Percentiles rank a stretch among this genome's conserved stretches.
Evolutionary conservation across 2,113 vertebrate genomes (phyloP).

Genomic region (Rattus rattus): DNA sequence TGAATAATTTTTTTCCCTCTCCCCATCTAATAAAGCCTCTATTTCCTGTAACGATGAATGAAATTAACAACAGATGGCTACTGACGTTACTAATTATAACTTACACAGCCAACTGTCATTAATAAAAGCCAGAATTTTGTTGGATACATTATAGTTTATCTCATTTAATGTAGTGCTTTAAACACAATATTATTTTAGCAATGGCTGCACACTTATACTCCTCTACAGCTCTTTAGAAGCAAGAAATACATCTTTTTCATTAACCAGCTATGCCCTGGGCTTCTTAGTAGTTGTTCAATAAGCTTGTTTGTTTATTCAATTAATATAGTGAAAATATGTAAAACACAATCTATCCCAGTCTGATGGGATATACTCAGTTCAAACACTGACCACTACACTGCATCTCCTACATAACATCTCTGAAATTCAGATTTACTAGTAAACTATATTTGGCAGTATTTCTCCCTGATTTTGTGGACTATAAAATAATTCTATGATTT

Average conservation of each 20-base stretch:
- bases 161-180: conserved; percentile 22
- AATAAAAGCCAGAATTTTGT: conserved; percentile 28
- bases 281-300: conserved; percentile 14
- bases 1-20: conserved; percentile 17
- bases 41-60: conserved; percentile 46
- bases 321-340: conserved; percentile 46
- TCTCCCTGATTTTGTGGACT: background rate
- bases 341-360: background rate
- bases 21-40: background rate
- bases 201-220: background rate
- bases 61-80: conserved; percentile 6
- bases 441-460: background rate
- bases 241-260: background rate
- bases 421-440: conserved; percentile 1
- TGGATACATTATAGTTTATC: background rate
- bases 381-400: background rate
- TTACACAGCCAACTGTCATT: conserved; percentile 9
- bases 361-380: background rate
- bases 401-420: conserved; percentile 11
- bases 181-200: conserved; percentile 41
- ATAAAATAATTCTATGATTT: background rate
- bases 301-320: background rate
- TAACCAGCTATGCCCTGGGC: background rate
- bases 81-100: conserved; percentile 22
- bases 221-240: background rate